A percentile compares a stretch with the other conserved stretches of the same genome.
Evolutionary conservation across 1,140 invertebrate species (phyloP).

Genomic region (Orussus abietinus): DNA sequence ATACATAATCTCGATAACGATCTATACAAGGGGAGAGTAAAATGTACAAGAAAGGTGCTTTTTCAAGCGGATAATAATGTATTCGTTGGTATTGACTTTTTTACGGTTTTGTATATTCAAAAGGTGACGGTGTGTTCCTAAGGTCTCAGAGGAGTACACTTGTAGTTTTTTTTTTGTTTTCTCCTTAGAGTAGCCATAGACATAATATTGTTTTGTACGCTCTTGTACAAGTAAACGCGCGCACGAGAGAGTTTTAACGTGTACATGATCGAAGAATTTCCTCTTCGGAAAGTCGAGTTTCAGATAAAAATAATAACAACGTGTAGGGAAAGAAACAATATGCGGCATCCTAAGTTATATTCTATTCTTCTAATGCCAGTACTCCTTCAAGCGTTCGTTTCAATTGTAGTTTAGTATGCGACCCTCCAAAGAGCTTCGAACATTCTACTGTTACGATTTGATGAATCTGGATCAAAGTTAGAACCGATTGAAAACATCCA

Average conservation of each 20-base stretch:
- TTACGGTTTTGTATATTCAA: conserved; percentile 34
- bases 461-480: too few species aligned
- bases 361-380: too few species aligned
- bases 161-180: conserved; percentile 21
- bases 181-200: conserved; percentile 24
- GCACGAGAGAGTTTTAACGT: too few species aligned
- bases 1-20: conserved; percentile 8
- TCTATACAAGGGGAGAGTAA: conserved; percentile 8
- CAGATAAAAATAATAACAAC: background rate
- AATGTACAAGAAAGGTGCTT: conserved; percentile 21
- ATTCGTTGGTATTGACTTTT: conserved; percentile 34
- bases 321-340: background rate
- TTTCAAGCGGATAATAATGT: conserved; percentile 28
- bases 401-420: too few species aligned
- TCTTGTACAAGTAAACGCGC: conserved; percentile 16
- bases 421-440: too few species aligned
- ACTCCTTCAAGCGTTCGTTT: too few species aligned
- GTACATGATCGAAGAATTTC: too few species aligned
- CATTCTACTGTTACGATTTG: too few species aligned
- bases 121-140: conserved; percentile 20
- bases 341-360: too few species aligned
- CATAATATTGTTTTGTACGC: conserved; percentile 22
- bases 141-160: conserved; percentile 22
- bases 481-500: too few species aligned
- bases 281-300: too few species aligned